A percentile compares a stretch with the other conserved stretches of the same genome.
These are phyloP conservation scores for Eutolmus rufibarbis DNA, from an alignment of 2,888 invertebrate species.

Conservation along the genomic window DNA sequence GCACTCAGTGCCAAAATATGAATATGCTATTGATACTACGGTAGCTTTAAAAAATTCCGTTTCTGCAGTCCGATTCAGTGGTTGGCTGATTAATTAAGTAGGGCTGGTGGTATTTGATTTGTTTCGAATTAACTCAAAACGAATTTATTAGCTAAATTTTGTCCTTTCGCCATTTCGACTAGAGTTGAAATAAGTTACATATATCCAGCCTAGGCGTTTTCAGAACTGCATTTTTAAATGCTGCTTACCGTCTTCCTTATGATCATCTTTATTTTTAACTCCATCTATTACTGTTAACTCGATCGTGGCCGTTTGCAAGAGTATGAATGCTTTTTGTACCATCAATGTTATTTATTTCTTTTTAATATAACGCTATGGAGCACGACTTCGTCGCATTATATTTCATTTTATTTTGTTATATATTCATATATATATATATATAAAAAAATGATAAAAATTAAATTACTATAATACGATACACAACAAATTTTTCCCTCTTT, in stretches of 20 bases:
- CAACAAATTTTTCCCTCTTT: not conserved
- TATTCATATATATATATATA: not conserved
- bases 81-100: not conserved
- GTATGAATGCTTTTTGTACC: not conserved
- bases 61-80: not conserved
- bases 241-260: not conserved
- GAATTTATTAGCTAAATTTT: not conserved
- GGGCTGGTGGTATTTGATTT: not conserved
- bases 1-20: not conserved
- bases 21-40: not conserved
- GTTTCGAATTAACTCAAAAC: not conserved
- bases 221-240: not conserved
- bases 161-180: not conserved
- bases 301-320: not conserved
- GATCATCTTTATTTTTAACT: not conserved
- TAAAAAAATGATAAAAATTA: not conserved
- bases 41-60: not conserved
- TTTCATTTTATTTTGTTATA: not conserved
- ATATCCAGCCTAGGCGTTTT: not conserved
- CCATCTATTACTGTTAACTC: not conserved
- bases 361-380: not conserved
- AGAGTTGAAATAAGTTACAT: not conserved
- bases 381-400: not conserved
- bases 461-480: not conserved
- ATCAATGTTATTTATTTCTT: not conserved